Conservation (phyloP, 2,797 vertebrate species). For the Takifugu rubripes region DNA sequence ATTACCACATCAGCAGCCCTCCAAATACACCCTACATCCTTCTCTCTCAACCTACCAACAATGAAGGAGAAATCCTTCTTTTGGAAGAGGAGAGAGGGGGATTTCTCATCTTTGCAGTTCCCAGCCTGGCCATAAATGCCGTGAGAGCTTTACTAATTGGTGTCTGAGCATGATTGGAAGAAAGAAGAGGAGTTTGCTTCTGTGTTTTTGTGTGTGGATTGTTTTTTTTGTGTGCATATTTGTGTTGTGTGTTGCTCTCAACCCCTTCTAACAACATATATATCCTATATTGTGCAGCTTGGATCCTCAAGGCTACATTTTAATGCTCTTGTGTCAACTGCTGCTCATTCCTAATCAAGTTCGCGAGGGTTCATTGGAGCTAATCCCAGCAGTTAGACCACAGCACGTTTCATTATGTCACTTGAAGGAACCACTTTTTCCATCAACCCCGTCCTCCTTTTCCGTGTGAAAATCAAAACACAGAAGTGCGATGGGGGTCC, state of each 20-base stretch:
- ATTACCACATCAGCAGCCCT: constrained; percentile 66
- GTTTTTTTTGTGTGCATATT: not conserved
- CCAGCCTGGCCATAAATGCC: constrained; percentile 51
- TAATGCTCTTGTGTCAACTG: too few species aligned
- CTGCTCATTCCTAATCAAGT: too few species aligned
- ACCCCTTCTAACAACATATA: too few species aligned
- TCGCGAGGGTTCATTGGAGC: too few species aligned
- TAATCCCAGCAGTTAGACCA: too few species aligned
- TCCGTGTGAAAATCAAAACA: too few species aligned
- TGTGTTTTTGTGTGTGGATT: not conserved
- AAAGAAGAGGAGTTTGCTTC: constrained; percentile 21
- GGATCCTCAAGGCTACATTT: too few species aligned
- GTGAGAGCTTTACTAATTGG: constrained; percentile 65
- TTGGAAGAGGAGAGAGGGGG: constrained; percentile 50
- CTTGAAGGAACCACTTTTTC: too few species aligned
- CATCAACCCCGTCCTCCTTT: too few species aligned
- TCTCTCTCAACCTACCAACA: constrained; percentile 45
- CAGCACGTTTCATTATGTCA: too few species aligned
- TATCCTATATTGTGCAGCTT: too few species aligned
- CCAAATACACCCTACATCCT: constrained; percentile 56
- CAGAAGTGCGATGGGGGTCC: too few species aligned
- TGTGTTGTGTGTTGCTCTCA: not conserved
- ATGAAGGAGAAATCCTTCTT: constrained; percentile 56
- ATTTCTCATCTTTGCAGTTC: constrained; percentile 56
- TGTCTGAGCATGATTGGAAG: constrained; percentile 36